Percentiles rank a stretch among this genome's conserved stretches.
phyloP scores from a whole-genome alignment of 1,140 invertebrate genomes.

The Nebria ingens region DNA sequence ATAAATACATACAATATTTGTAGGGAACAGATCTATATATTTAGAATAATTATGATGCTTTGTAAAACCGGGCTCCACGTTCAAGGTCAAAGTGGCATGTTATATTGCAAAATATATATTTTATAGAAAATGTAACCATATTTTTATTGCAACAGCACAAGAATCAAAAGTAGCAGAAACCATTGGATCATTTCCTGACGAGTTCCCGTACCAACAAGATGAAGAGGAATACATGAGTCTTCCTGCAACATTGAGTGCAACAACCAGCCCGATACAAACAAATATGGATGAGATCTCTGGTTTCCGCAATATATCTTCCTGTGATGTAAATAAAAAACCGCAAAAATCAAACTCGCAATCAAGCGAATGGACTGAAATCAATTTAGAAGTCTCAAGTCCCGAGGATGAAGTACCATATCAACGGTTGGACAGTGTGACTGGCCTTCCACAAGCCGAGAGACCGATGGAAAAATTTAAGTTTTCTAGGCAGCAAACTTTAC shows the following conservation, averaged over 20 bases:
- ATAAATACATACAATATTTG: too few species aligned
- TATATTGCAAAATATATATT: not conserved
- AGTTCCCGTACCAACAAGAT: conserved; percentile 19
- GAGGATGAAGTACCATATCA: conserved; percentile 33
- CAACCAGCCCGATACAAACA: conserved; percentile 25
- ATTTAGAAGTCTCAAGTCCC: conserved; percentile 41
- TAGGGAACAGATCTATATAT: too few species aligned
- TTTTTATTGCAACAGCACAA: conserved; percentile 3
- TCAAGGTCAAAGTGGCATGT: too few species aligned
- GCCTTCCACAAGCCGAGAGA: conserved; percentile 1
- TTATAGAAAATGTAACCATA: not conserved
- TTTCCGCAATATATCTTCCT: conserved; percentile 18
- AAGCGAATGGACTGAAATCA: conserved; percentile 45
- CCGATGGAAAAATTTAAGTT: conserved; percentile 21
- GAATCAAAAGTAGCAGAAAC: conserved; percentile 24
- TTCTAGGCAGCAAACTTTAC: conserved; percentile 25
- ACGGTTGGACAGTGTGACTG: conserved; percentile 17
- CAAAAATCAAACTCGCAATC: conserved; percentile 17
- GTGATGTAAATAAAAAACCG: not conserved
- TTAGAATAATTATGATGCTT: too few species aligned
- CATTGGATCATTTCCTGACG: conserved; percentile 26
- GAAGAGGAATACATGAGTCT: conserved; percentile 36
- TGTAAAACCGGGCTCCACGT: too few species aligned
- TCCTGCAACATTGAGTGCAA: conserved; percentile 31
- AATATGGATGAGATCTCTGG: conserved; percentile 33